Evolutionary conservation across 2,797 vertebrate genomes (phyloP), one percentile per base, ranked within the genome.

Genomic region (Trachops cirrhosus): DNA sequence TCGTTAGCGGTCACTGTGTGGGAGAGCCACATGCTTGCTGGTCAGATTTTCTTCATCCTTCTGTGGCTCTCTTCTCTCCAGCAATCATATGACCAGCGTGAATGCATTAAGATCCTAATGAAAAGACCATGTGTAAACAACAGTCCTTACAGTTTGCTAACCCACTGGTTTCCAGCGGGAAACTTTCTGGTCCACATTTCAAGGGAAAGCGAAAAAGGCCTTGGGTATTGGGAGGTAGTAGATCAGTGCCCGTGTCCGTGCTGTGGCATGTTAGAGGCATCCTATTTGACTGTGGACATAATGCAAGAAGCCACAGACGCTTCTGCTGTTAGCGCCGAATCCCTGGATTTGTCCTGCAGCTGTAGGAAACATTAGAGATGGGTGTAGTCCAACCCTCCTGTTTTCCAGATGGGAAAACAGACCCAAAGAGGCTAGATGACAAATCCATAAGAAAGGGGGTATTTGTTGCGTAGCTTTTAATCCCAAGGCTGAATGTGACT

Each of bases 321-420:
- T 80, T 94, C 80, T 34, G 54, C 50, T n/a, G 26, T 82, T 96
- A 86, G 22, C 88, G 29, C 44, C 86, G 52, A 93, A 91, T 92
- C 52, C 34, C 59, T 48, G 50, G 39, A 15, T 86, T 91, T 94
- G 92, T 95, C 84, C 32, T 57, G 19, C 85, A 96, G 78, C 92
- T 96, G 92, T 70, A 94, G 54, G 79, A 93, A 86, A 67, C 90
- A 95, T 97, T 94, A 96, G 90, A 92, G 90, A 89, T 94, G 48
- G 74, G 74, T 84, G 32, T 84, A 21, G n/a, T 71, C 46, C 68
- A 79, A 2, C 44, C 64, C 73, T 97, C 24, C 68, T 91, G 6
- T 92, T 89, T 94, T 86, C 73, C 78, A 94, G 91, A 80, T 96
- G 78, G 90, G 57, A 73, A 94, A 84, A 91, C 64, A 86, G 44